Percentiles rank a stretch among this genome's conserved stretches.
These are phyloP conservation scores for Amitus sp. DNA, from an alignment of 2,888 invertebrate species.

Conservation along the genomic window DNA sequence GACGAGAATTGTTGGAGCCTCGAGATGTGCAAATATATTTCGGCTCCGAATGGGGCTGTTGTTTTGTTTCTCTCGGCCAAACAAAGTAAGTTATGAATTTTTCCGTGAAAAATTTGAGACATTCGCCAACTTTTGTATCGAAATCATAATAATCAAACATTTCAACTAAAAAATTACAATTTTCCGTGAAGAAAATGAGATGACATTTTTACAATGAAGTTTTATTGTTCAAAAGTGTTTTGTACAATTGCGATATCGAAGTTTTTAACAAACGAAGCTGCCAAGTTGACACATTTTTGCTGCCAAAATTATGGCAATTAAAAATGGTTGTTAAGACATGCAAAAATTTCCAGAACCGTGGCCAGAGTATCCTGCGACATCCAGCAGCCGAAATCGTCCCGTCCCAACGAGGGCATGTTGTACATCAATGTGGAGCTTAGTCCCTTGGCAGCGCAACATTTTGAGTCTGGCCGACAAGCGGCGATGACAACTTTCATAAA, in stretches of 20 bases:
- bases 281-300: no score
- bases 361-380: constrained; percentile 92
- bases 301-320: no score
- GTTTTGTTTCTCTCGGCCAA: constrained; percentile 80
- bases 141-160: no score
- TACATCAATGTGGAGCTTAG: constrained; percentile 88
- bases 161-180: no score
- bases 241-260: no score
- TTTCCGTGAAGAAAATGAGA: no score
- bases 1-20: constrained; percentile 79
- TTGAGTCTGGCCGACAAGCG: constrained; percentile 80
- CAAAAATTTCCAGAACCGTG: constrained; percentile 77
- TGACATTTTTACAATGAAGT: no score
- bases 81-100: constrained; percentile 71
- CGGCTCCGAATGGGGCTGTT: constrained; percentile 86
- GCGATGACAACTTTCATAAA: constrained; percentile 80
- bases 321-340: no score
- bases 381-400: constrained; percentile 81
- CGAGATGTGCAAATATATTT: constrained; percentile 78
- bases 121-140: background rate
- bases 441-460: constrained; percentile 86
- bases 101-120: no score
- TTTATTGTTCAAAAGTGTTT: no score
- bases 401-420: constrained; percentile 90
- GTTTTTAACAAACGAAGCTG: no score